Percentiles rank a stretch among this genome's conserved stretches.
These are phyloP conservation scores for Microtus ochrogaster DNA, from an alignment of 2,113 vertebrate species.

Conservation along the genomic window DNA sequence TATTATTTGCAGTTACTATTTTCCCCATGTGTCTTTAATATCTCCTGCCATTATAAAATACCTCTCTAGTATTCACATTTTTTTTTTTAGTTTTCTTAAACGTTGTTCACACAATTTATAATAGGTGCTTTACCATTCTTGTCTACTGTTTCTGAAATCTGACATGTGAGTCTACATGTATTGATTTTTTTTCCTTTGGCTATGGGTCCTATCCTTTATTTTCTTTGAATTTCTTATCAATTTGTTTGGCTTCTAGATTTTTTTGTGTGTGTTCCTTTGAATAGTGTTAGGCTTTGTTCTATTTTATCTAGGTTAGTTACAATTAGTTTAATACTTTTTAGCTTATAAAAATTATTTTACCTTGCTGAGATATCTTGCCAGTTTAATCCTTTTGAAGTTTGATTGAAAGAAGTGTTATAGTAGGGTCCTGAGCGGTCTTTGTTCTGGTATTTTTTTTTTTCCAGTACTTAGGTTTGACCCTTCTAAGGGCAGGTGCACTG, in stretches of 20 bases:
- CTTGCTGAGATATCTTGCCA: neutral
- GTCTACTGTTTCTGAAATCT: conserved; percentile 27
- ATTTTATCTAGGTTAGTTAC: neutral
- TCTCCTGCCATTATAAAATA: neutral
- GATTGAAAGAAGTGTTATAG: neutral
- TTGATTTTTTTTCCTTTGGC: neutral
- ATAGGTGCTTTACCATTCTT: conserved; percentile 30
- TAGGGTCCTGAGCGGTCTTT: neutral
- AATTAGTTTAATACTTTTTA: neutral
- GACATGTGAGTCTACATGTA: neutral
- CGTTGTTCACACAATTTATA: neutral
- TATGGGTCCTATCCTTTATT: conserved; percentile 13
- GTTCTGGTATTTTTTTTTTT: conserved; percentile 6
- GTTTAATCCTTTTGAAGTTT: conserved; percentile 27
- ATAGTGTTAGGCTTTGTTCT: conserved; percentile 25
- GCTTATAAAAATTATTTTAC: neutral
- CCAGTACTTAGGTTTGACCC: neutral
- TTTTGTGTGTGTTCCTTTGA: conserved; percentile 34
- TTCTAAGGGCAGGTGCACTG: neutral
- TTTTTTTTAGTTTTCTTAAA: neutral
- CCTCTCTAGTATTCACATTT: neutral
- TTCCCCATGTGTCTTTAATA: conserved; percentile 2
- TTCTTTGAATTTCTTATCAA: conserved; percentile 15
- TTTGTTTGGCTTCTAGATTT: conserved; percentile 47
- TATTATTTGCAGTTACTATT: conserved; percentile 1